Conservation (phyloP, 2,888 invertebrate species). For the Resseliella maxima region DNA sequence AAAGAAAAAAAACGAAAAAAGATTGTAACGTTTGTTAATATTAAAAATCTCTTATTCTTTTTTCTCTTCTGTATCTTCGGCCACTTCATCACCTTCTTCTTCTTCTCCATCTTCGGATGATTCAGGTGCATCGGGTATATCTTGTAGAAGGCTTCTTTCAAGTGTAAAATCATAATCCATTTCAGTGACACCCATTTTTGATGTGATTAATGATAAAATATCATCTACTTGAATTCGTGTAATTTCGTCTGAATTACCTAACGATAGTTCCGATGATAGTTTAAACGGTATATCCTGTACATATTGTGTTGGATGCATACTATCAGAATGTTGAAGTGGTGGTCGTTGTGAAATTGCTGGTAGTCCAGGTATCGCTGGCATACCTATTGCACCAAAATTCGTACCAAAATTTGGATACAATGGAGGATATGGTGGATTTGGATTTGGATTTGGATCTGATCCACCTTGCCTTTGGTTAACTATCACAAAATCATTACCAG, state of each 20-base stretch:
- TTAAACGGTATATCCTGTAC: slow-evolving; percentile 11
- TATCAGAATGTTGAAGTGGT: not conserved
- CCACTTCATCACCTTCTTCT: not conserved
- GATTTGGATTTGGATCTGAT: not conserved
- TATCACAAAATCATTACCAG: slow-evolving; percentile 2
- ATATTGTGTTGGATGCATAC: not conserved
- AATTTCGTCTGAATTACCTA: slow-evolving; percentile 5
- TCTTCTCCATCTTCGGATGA: not conserved
- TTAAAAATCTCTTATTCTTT: not conserved
- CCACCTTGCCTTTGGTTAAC: not conserved
- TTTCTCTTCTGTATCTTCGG: not conserved
- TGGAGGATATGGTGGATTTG: not conserved
- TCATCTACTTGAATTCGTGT: slow-evolving; percentile 21
- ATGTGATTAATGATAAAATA: slow-evolving; percentile 32
- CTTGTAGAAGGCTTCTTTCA: not conserved
- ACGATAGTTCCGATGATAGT: slow-evolving; percentile 20
- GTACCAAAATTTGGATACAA: slow-evolving; percentile 29
- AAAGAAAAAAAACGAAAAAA: too few relatives aligned
- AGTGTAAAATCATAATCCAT: slow-evolving; percentile 10
- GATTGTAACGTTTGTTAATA: too few relatives aligned
- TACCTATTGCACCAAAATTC: not conserved
- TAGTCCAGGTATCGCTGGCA: not conserved
- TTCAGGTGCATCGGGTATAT: not conserved
- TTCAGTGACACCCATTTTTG: not conserved
- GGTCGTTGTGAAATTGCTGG: not conserved